Evolutionary conservation across 1,140 invertebrate genomes (phyloP).

Genomic region (Drosophila asahinai): DNA sequence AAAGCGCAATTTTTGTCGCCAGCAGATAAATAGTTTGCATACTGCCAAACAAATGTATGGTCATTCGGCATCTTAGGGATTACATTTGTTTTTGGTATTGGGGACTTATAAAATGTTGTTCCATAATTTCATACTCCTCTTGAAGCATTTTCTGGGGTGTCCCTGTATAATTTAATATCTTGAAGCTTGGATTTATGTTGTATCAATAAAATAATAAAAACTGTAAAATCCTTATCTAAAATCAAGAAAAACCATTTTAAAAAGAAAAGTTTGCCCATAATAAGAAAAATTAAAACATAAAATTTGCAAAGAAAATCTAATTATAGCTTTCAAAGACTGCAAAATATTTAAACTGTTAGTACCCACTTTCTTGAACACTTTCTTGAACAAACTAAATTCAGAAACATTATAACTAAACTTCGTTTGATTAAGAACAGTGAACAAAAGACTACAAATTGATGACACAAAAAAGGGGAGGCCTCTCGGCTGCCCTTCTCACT

Average conservation of each 20-base stretch:
- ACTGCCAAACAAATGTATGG: no score
- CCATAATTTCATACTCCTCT: background rate
- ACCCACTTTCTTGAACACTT: no score
- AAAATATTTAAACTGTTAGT: background rate
- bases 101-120: background rate
- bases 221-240: no score
- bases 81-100: no score
- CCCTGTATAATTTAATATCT: background rate
- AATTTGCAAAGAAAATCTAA: background rate
- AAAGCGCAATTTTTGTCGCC: no score
- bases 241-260: background rate
- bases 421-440: background rate
- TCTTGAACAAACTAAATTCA: background rate
- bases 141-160: background rate
- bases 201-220: no score
- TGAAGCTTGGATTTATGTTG: no score
- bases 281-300: no score
- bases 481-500: background rate
- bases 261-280: background rate
- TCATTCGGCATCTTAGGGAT: no score
- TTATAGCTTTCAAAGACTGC: background rate
- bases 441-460: slow-evolving; percentile 3
- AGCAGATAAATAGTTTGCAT: no score
- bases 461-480: background rate
- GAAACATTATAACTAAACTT: background rate